Conservation (phyloP, 2,888 invertebrate genomes). For the Microplitis deprimator region DNA sequence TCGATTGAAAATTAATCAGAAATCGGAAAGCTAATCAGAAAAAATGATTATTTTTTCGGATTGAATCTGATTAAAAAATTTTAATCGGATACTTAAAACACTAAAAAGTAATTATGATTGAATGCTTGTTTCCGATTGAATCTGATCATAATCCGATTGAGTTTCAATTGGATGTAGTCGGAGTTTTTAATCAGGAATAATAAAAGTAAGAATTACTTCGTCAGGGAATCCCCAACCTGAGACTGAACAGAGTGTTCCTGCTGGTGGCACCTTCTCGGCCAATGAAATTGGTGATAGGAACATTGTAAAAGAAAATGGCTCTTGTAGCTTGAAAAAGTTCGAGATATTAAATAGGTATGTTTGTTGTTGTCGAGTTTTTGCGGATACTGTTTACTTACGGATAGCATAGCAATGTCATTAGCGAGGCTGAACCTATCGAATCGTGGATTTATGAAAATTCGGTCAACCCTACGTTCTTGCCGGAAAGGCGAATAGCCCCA, state of each 20-base stretch:
- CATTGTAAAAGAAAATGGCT: constrained; percentile 46
- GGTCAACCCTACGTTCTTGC: constrained; percentile 52
- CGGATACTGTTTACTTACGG: constrained; percentile 50
- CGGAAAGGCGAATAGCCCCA: neutral
- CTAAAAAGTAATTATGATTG: too few species aligned
- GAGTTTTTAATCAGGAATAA: neutral
- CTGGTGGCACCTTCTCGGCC: neutral
- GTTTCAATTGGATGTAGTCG: neutral
- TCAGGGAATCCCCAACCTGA: constrained; percentile 62
- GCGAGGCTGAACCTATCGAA: constrained; percentile 47
- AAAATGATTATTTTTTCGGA: too few species aligned
- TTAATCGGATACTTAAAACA: too few species aligned
- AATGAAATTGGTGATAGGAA: constrained; percentile 45
- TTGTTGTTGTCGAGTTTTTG: neutral
- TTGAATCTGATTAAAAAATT: too few species aligned
- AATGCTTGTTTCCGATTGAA: too few species aligned
- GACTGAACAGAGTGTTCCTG: constrained; percentile 55
- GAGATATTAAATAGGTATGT: constrained; percentile 14
- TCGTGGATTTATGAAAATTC: constrained; percentile 50
- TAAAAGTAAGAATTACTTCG: constrained; percentile 46
- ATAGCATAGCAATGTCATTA: constrained; percentile 61
- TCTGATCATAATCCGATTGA: neutral
- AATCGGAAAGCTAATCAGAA: too few species aligned
- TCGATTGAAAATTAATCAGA: too few species aligned
- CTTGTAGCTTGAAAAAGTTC: constrained; percentile 50